A percentile compares a stretch with the other conserved stretches of the same genome.
phyloP scores from a whole-genome alignment of 2,888 invertebrate genomes.

The Tipula unca region DNA sequence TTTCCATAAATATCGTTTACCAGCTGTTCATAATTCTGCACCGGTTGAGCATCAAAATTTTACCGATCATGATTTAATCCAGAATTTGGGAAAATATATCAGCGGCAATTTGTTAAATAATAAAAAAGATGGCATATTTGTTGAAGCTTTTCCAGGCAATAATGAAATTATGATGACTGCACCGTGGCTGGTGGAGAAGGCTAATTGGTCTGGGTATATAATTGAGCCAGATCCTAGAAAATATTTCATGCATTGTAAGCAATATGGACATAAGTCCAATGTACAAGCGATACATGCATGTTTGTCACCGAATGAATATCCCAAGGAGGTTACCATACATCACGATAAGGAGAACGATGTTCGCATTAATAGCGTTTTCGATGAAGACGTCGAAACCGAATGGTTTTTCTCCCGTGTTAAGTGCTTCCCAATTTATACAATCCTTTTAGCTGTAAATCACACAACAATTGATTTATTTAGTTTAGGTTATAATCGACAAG shows the following conservation, averaged over 20 bases:
- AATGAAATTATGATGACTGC: constrained; percentile 54
- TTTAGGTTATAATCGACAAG: constrained; percentile 45
- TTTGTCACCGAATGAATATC: constrained; percentile 65
- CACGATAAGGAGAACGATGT: constrained; percentile 45
- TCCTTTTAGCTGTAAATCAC: constrained; percentile 67
- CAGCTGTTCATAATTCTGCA: constrained; percentile 31
- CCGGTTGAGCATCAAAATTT: constrained; percentile 32
- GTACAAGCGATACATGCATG: constrained; percentile 68
- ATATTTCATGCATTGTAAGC: constrained; percentile 56
- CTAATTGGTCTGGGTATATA: constrained; percentile 66
- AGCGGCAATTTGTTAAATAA: constrained; percentile 35
- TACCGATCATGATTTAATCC: constrained; percentile 34
- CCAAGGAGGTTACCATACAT: constrained; percentile 58
- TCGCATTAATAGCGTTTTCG: constrained; percentile 45
- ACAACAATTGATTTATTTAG: constrained; percentile 61
- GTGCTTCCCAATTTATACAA: constrained; percentile 76
- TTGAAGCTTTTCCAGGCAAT: constrained; percentile 55
- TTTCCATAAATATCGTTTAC: constrained; percentile 44
- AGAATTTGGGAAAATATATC: constrained; percentile 38
- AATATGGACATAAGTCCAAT: constrained; percentile 48
- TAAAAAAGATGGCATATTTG: constrained; percentile 56
- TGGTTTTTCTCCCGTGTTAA: constrained; percentile 66
- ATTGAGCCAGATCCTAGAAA: constrained; percentile 71
- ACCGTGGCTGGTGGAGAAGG: constrained; percentile 59
- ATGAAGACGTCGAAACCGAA: constrained; percentile 44